Base-by-base conservation (phyloP, 1,140 invertebrate genomes). In the Sweltsa coloradensis region DNA sequence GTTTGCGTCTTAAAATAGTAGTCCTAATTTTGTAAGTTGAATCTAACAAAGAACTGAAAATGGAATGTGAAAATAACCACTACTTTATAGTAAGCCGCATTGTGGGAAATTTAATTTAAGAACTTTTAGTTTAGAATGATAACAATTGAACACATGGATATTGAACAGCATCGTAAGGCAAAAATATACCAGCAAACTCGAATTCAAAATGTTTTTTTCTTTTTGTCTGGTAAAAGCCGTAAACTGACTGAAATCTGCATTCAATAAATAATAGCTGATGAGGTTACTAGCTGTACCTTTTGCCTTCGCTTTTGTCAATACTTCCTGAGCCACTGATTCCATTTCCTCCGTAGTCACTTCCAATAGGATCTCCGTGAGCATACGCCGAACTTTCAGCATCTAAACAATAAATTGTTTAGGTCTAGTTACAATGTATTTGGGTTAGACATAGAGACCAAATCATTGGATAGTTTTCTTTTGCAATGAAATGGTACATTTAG, bases 311-410 rank as follows among this genome's bases (percentile, higher is more conserved):
- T 74, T 72, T 57, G 68, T 71, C 59, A 76, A 71, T 54, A 81
- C 76, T 67, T 93, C 87, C 63, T 79, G 74, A 64, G 85, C 88
- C 55, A 92, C 75, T 52, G 70, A 68, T 54, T 76, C 63, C 60
- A 96, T 91, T 74, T 93, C 86, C 63, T 84, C 78, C 59, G 84
- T 89, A 11, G 93, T 97, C 53, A 94, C 91, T 59, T 94, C 89
- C 46, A 97, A 71, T 41, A 97, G 74, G 56, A 96, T 84, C 72
- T 95, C 88, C 34, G 91, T 97, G 62, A 96, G 68, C 50, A 83
- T 81, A 45, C 82, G 73, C 52, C 89, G 75, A 18, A 96, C 85
- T 64, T 79, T 81, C 59, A 89, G 63, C 85, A 95, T 93, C 90
- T 95, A n/a, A n/a, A n/a, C n/a, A n/a, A n/a, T n/a, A n/a, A n/a